A percentile compares a stretch with the other conserved stretches of the same genome.
phyloP scores from a whole-genome alignment of 2,113 vertebrate species.

The Pleuronectes platessa region DNA sequence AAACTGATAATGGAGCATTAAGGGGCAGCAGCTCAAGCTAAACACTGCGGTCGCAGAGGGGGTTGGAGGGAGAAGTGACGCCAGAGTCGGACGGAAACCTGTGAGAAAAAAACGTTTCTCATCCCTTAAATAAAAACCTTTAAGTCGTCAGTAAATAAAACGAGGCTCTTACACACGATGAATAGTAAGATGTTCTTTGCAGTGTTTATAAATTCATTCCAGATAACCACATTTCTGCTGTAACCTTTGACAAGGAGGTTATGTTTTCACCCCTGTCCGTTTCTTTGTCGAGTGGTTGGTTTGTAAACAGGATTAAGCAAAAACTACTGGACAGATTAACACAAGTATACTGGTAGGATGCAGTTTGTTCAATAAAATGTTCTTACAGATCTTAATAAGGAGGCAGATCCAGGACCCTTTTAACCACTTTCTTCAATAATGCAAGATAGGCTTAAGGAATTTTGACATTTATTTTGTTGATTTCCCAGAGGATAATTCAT shows the following conservation, averaged over 20 bases:
- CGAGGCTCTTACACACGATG: not conserved
- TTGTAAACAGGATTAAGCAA: not conserved
- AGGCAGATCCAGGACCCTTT: not conserved
- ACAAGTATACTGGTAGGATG: no score
- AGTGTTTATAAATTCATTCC: not conserved
- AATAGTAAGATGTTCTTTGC: not conserved
- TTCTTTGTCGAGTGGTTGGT: no score
- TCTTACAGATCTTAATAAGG: no score
- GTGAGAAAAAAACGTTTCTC: not conserved
- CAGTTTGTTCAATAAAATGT: no score
- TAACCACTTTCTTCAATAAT: no score
- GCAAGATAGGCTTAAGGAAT: no score
- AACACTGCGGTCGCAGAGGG: not conserved
- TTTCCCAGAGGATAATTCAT: no score
- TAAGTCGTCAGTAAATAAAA: not conserved
- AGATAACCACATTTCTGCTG: not conserved
- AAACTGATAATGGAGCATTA: constrained; percentile 31
- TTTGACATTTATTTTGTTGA: no score
- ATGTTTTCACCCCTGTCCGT: not conserved
- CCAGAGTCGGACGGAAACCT: constrained; percentile 3
- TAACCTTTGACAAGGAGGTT: no score
- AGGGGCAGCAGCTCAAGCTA: constrained; percentile 13
- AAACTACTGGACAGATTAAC: not conserved
- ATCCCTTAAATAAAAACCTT: not conserved
- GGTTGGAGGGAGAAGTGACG: not conserved